Base-by-base conservation (phyloP, 1,140 invertebrate genomes). In the Papilio polytes region DNA sequence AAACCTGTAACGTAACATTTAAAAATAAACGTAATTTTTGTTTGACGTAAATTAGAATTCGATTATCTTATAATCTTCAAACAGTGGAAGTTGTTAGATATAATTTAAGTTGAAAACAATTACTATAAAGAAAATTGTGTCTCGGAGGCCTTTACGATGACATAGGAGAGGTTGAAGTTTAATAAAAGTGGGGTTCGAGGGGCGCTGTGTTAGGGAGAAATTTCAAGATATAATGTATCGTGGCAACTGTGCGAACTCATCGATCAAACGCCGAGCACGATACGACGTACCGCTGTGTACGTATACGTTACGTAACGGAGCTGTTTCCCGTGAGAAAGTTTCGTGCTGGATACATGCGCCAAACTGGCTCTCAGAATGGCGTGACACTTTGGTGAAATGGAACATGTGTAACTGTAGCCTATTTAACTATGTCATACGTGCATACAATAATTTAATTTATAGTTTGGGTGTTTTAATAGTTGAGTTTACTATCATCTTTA, bases 221-320 rank as follows among this genome's bases (percentile, higher is more conserved):
- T 84, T 87, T 83, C 78, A 74, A 36, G 80, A 85, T 85, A 84
- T 87, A 85, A 90, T 86, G 84, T 88, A 87, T 88, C 86, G 82
- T 80, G 84, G 84, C 83, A 86, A 87, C 84, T 89, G 85, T 88
- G 83, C 80, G 84, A 85, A 86, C 85, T 89, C 89, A 90, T 91
- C 89, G 88, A 91, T 90, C 90, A 89, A 85, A 89, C 85, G 84
- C 78, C 79, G 77, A 83, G 81, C 82, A 78, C 81, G 82, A 74
- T 82, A 80, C 74, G 80, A 85, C 48, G 66, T 70, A 81, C 80
- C 56, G 36, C 56, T 78, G 77, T 78, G 20, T 79, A 76, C 20
- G 59, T 36, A 81, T 31, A 74, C 15, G 79, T 79, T 80, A 81
- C 44, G n/a, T 48, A 80, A 81, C 15, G 79, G 63, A 73, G 15